Percentiles rank a stretch among this genome's conserved stretches.
These are phyloP conservation scores for Styela clava DNA, from an alignment of 23 tunicate species.

Conservation along the genomic window DNA sequence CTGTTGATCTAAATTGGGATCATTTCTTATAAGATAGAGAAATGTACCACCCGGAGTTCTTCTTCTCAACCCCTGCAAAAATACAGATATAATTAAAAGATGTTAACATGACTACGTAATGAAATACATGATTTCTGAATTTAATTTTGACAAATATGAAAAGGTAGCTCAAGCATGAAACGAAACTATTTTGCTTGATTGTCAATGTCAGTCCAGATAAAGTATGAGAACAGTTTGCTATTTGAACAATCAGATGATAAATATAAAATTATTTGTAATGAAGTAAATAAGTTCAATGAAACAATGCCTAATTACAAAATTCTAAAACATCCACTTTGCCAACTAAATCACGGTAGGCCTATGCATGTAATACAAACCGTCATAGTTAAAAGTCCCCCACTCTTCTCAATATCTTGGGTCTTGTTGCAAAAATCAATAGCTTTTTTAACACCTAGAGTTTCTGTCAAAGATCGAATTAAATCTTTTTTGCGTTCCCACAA, in stretches of 20 bases:
- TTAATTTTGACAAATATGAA: not conserved
- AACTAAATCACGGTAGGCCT: too few relatives aligned
- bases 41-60: conserved; percentile 93
- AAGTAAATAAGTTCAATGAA: too few relatives aligned
- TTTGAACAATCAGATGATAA: too few relatives aligned
- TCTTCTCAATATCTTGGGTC: conserved; percentile 55
- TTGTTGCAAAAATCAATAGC: conserved; percentile 59
- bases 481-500: conserved; percentile 86
- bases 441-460: conserved; percentile 49
- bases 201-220: too few relatives aligned
- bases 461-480: conserved; percentile 45
- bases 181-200: too few relatives aligned
- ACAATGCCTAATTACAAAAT: too few relatives aligned
- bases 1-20: conserved; percentile 55
- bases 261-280: too few relatives aligned
- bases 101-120: too few relatives aligned
- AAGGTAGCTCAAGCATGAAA: too few relatives aligned
- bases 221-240: too few relatives aligned
- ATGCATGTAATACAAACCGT: not conserved
- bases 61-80: conserved; percentile 66
- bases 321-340: too few relatives aligned
- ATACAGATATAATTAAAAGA: too few relatives aligned
- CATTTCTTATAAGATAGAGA: conserved; percentile 47
- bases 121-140: not conserved
- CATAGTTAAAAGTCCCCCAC: conserved; percentile 70